phyloP scores from a whole-genome alignment of 2,113 vertebrate species.

The Podarcis muralis region DNA sequence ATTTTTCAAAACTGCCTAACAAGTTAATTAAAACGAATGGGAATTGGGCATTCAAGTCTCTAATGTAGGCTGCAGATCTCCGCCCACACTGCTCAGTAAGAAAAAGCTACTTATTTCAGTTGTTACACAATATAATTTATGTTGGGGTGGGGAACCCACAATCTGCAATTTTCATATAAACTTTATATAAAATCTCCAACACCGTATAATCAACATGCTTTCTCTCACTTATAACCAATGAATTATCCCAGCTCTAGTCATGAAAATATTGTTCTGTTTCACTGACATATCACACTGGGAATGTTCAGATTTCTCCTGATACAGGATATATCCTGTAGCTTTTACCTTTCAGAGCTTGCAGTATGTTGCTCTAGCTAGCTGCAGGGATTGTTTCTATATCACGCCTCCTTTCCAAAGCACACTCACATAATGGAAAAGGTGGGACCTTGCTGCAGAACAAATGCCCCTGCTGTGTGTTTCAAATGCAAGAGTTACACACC shows the following conservation, averaged over 20 bases:
- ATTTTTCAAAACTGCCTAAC: conserved; percentile 9
- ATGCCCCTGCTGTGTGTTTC: background rate
- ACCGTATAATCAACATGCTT: background rate
- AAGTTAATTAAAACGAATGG: conserved; percentile 1
- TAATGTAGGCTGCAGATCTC: background rate
- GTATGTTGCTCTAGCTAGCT: background rate
- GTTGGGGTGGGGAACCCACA: conserved; percentile 16
- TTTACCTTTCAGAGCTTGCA: background rate
- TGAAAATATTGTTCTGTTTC: conserved; percentile 32
- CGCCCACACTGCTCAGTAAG: background rate
- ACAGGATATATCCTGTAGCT: background rate
- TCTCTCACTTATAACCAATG: background rate
- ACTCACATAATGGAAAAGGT: background rate
- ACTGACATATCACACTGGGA: background rate
- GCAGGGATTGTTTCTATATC: background rate
- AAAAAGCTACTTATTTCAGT: background rate
- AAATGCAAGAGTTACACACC: background rate
- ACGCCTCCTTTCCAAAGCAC: background rate
- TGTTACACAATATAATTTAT: conserved; percentile 17
- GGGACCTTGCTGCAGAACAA: background rate
- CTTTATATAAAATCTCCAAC: background rate
- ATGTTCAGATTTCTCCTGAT: conserved; percentile 15
- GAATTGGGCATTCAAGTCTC: background rate
- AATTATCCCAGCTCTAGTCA: background rate
- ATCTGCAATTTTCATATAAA: conserved; percentile 20